phyloP scores from a whole-genome alignment of 1,140 invertebrate species.

The Lepeophtheirus salmonis region DNA sequence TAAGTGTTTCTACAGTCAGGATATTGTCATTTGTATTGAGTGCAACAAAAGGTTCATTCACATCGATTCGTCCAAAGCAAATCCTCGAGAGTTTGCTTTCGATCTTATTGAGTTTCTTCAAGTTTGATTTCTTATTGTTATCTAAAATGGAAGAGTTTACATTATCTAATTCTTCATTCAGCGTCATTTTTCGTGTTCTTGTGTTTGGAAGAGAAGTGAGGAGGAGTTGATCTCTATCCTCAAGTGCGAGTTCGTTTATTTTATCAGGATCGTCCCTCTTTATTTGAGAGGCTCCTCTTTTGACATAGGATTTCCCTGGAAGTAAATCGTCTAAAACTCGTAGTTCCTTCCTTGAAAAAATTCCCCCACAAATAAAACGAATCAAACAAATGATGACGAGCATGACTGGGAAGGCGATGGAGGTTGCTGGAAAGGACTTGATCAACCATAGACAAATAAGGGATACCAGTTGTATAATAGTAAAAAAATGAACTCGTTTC shows the following conservation, averaged over 20 bases:
- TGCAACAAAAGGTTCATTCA: neutral
- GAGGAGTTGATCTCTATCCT: too few relatives aligned
- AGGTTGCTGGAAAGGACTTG: slow-evolving; percentile 37
- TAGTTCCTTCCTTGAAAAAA: slow-evolving; percentile 37
- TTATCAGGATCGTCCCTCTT: neutral
- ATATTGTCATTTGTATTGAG: neutral
- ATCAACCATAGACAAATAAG: slow-evolving; percentile 36
- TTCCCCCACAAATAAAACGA: slow-evolving; percentile 36
- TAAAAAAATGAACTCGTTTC: slow-evolving; percentile 38
- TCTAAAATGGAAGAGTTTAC: neutral
- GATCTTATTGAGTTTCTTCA: neutral
- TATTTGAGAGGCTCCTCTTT: neutral
- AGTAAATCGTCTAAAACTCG: slow-evolving; percentile 41
- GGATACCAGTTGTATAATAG: slow-evolving; percentile 27
- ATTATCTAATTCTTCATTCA: neutral
- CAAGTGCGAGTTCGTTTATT: too few relatives aligned
- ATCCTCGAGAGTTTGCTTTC: too few relatives aligned
- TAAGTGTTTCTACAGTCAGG: neutral
- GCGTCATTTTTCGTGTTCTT: neutral
- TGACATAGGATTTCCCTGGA: slow-evolving; percentile 29
- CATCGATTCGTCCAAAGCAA: neutral
- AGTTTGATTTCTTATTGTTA: neutral
- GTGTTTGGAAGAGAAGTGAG: too few relatives aligned
- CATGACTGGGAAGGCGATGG: slow-evolving; percentile 37
- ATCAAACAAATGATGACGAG: slow-evolving; percentile 40